These are phyloP conservation scores for Anser brachyrhynchus DNA, from an alignment of 2,113 vertebrate genomes.

Conservation along the genomic window DNA sequence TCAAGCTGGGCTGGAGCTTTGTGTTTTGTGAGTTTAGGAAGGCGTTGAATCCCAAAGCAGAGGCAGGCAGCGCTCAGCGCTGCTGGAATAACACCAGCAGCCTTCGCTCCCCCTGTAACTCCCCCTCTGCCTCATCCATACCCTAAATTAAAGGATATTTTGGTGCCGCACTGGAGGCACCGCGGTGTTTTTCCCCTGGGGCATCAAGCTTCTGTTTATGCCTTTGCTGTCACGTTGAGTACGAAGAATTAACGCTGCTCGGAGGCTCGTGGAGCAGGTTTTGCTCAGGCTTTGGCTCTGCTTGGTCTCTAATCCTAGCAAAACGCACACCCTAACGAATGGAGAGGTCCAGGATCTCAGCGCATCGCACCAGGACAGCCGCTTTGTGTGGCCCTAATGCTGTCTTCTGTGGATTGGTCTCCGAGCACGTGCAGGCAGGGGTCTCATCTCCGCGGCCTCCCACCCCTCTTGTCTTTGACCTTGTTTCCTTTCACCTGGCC, in stretches of 20 bases:
- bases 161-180: background rate
- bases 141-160: background rate
- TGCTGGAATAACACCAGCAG: background rate
- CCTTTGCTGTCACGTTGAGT: accelerated
- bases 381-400: accelerated
- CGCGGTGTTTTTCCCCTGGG: accelerated
- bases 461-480: background rate
- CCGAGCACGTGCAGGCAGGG: too few species aligned
- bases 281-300: background rate
- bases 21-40: background rate
- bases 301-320: background rate
- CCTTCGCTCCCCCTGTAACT: background rate
- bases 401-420: background rate
- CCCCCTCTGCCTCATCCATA: background rate
- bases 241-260: accelerated
- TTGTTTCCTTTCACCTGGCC: background rate
- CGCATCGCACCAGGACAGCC: background rate
- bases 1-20: background rate
- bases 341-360: background rate
- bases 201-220: background rate
- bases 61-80: background rate
- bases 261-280: background rate
- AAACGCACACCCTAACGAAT: background rate
- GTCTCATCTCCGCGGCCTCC: background rate
- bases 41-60: background rate